Conservation (phyloP, 2,113 vertebrate genomes). For the Gadus macrocephalus region DNA sequence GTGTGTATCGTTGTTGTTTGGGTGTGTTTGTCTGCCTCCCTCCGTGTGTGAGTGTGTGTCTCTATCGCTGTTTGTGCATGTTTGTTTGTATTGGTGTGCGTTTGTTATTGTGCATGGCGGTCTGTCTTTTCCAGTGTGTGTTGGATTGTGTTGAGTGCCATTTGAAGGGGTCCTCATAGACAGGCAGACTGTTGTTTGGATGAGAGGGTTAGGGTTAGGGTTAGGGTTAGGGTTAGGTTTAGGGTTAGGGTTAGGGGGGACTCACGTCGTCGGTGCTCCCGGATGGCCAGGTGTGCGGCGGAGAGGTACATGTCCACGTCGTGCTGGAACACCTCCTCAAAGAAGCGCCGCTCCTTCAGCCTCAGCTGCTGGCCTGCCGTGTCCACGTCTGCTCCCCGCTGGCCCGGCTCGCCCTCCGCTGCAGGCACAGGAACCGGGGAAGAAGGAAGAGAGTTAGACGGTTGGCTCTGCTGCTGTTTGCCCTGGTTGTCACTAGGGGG, state of each 20-base stretch:
- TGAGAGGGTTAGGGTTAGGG: neutral
- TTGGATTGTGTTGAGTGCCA: too few relatives aligned
- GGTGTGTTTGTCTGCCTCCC: too few relatives aligned
- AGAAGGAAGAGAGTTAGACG: neutral
- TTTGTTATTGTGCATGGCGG: neutral
- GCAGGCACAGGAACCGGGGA: constrained; percentile 13
- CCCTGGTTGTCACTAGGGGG: constrained; percentile 49
- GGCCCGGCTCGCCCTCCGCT: constrained; percentile 66
- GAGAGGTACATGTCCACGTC: constrained; percentile 91
- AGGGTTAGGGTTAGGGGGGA: neutral
- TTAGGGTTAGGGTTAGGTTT: too few relatives aligned
- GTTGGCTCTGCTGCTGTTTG: neutral
- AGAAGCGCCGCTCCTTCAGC: constrained; percentile 89
- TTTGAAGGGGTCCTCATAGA: too few relatives aligned
- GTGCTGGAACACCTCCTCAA: constrained; percentile 94
- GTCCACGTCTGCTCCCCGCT: constrained; percentile 73
- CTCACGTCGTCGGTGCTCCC: constrained; percentile 87
- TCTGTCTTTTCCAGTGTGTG: neutral
- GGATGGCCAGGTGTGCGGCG: constrained; percentile 83
- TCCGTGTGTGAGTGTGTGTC: too few relatives aligned
- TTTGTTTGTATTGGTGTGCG: neutral
- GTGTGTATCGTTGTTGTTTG: neutral
- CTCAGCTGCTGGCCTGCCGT: constrained; percentile 78
- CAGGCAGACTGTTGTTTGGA: neutral
- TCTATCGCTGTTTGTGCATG: neutral